Percentiles rank a stretch among this genome's conserved stretches.
These are phyloP conservation scores for Sinella curviseta DNA, from an alignment of 1,140 invertebrate genomes.

Conservation along the genomic window DNA sequence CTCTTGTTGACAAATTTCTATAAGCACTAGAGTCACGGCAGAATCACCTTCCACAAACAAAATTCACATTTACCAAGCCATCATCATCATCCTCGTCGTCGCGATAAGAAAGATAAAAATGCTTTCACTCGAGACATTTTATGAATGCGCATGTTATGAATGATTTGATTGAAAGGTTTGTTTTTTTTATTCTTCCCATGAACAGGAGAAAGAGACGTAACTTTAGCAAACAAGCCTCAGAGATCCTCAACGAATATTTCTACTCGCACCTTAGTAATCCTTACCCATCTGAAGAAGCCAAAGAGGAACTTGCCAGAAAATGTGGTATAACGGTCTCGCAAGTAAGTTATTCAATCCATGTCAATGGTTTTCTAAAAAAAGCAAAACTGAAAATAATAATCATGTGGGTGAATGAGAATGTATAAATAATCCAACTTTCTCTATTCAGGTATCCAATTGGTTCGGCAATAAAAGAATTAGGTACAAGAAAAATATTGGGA, in stretches of 20 bases:
- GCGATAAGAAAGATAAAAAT: not conserved
- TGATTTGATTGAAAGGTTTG: not conserved
- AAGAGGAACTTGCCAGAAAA: slow-evolving; percentile 98
- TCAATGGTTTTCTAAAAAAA: not conserved
- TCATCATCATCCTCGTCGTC: not conserved
- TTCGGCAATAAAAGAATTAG: slow-evolving; percentile 99
- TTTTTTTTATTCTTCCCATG: slow-evolving; percentile 48
- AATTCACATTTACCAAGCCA: not conserved
- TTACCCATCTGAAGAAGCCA: slow-evolving; percentile 99
- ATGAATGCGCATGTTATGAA: not conserved
- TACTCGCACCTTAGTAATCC: slow-evolving; percentile 99
- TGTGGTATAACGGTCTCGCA: slow-evolving; percentile 98
- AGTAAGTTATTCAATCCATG: slow-evolving; percentile 57
- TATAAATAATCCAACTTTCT: too few species aligned
- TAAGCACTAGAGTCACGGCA: not conserved
- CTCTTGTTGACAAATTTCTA: slow-evolving; percentile 17
- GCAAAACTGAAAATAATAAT: not conserved
- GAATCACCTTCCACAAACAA: not conserved
- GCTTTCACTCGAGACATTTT: not conserved
- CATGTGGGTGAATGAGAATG: too few species aligned
- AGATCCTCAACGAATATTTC: slow-evolving; percentile 99
- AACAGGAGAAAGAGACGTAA: slow-evolving; percentile 93
- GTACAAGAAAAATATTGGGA: slow-evolving; percentile 99
- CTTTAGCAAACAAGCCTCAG: slow-evolving; percentile 99
- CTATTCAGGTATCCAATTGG: slow-evolving; percentile 98